These are phyloP conservation scores for Neopelma chrysocephalum DNA, from an alignment of 2,797 vertebrate species.

Conservation along the genomic window DNA sequence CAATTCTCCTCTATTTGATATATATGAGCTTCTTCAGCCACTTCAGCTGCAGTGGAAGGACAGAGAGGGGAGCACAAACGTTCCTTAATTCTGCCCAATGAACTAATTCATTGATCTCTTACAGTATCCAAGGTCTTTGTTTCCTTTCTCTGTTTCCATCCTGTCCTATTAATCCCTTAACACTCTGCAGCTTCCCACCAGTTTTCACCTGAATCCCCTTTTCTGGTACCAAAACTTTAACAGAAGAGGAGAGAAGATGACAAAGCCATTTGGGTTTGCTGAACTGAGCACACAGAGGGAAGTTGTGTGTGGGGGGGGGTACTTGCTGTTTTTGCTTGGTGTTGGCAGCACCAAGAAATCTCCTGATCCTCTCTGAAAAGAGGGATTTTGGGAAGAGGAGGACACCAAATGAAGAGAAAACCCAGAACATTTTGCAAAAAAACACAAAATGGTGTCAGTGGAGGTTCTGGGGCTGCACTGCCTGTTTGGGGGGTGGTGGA, in stretches of 20 bases:
- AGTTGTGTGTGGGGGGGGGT: background rate
- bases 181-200: background rate
- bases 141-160: background rate
- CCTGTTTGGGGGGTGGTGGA: background rate
- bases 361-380: background rate
- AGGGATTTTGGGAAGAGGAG: background rate
- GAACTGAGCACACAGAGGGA: background rate
- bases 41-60: slow-evolving; percentile 84
- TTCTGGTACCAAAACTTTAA: background rate
- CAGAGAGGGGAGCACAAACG: slow-evolving; percentile 84
- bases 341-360: background rate
- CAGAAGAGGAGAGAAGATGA: background rate
- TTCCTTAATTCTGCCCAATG: background rate
- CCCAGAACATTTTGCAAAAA: background rate
- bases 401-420: background rate
- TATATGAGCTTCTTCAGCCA: slow-evolving; percentile 81
- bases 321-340: background rate
- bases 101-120: background rate
- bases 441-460: background rate
- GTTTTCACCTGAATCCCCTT: background rate
- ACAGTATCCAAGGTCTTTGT: background rate
- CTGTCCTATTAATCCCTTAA: background rate
- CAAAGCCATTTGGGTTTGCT: background rate
- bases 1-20: slow-evolving; percentile 77
- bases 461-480: background rate